Evolutionary conservation across 2,113 vertebrate species (phyloP).

Genomic region (Ceyx cyanopectus): DNA sequence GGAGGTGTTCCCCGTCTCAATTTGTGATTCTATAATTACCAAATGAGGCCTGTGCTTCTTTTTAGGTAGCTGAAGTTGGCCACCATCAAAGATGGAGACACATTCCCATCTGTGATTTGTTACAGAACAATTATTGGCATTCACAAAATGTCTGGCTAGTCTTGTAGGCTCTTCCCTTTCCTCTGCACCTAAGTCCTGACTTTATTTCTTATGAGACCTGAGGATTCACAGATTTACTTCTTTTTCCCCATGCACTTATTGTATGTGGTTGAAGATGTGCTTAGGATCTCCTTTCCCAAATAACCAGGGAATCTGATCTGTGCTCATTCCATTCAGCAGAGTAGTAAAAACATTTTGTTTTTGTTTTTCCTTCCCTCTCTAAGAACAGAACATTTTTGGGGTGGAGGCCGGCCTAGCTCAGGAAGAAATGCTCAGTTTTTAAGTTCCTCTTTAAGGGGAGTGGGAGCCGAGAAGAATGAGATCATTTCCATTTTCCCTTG

Average conservation of each 20-base stretch:
- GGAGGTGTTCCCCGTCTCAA: neutral
- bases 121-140: neutral
- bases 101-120: neutral
- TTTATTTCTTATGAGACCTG: neutral
- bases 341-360: neutral
- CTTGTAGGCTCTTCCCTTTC: neutral
- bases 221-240: neutral
- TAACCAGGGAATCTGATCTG: neutral
- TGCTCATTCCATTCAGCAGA: neutral
- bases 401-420: neutral
- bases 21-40: neutral
- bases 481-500: neutral
- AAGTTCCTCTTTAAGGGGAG: neutral
- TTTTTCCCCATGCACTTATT: neutral
- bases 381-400: slow-evolving; percentile 25
- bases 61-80: neutral
- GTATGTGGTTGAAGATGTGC: neutral
- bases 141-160: neutral
- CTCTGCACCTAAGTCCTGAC: neutral
- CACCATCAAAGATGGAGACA: neutral
- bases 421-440: slow-evolving; percentile 18
- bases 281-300: neutral
- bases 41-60: neutral
- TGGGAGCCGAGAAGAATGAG: neutral
- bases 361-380: slow-evolving; percentile 38